Evolutionary conservation across 1,140 invertebrate species (phyloP), one percentile per base, ranked within the genome.

Genomic region (Brevipalpus yothersi): DNA sequence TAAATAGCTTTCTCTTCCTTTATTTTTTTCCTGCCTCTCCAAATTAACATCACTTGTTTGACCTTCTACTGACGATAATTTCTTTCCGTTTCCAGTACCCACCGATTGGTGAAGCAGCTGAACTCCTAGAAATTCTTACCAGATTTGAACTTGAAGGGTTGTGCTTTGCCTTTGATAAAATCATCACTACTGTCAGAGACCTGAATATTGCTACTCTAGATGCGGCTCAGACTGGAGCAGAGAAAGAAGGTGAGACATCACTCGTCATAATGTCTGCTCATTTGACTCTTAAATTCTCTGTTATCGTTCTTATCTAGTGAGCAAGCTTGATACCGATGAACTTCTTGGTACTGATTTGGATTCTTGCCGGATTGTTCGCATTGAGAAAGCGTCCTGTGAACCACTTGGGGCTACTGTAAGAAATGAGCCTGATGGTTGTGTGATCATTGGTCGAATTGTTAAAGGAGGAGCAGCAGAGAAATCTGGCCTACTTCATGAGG

Each of bases 61-160:
- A 23, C 21, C 19, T 49, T 61, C 45, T 42, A 21, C 19, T 17
- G 21, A 54, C 11, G 84, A 67, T 73, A 77, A 73, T 59, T 45
- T 15, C 45, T 21, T 58, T 43, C 59, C 64, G 55, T 57, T 65
- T 66, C 17, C 63, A 62, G 61, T 51, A 51, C 12, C 39, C 56
- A 43, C 10, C 58, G 63, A 66, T 61, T 62, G 41, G 61, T 59
- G 60, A 78, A 58, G 79, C 81, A 17, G 77, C 78, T 23, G 82
- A 84, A 71, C 71, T 84, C 59, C 75, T 78, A 41, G 76, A 80
- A 60, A 70, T 84, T 56, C 70, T 84, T 55, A 81, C 69, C 56
- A 68, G 68, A 62, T 82, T 86, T 70, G 85, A 90, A 69, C 78
- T 92, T 68, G 87, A 95, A 75, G 87, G 83, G 23, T 73, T 95